Evolutionary conservation across 2,797 vertebrate genomes (phyloP).

Genomic region (Petrocephalus sullivani): DNA sequence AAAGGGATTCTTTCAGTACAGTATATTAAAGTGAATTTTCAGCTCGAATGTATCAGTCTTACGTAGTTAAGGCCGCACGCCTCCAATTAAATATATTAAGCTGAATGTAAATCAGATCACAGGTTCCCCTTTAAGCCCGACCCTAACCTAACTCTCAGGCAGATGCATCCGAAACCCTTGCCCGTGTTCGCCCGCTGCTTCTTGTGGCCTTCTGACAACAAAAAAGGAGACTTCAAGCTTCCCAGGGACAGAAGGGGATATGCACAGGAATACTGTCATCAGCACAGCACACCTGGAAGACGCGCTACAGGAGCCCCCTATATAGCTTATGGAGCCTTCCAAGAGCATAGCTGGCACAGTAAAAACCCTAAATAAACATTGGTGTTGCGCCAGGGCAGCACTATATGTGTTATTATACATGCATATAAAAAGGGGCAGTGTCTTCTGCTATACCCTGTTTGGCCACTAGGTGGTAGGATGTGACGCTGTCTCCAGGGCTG

Average conservation of each 20-base stretch:
- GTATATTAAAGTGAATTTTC: conserved; percentile 36
- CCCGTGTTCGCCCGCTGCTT: not conserved
- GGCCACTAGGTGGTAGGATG: not conserved
- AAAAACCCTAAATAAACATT: not conserved
- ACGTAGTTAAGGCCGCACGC: not conserved
- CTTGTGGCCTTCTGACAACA: no score
- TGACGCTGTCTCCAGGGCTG: not conserved
- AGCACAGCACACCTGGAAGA: not conserved
- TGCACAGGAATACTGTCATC: conserved; percentile 5
- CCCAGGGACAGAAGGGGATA: not conserved
- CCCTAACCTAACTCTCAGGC: not conserved
- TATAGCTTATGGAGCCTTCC: not conserved
- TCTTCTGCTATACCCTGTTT: not conserved
- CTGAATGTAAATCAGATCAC: not conserved
- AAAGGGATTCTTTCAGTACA: conserved; percentile 26
- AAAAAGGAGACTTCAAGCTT: not conserved
- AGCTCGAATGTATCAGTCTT: conserved; percentile 30
- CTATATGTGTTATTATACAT: not conserved
- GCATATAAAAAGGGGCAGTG: not conserved
- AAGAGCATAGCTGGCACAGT: not conserved
- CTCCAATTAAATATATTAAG: not conserved
- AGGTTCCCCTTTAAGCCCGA: not conserved
- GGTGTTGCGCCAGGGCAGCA: not conserved
- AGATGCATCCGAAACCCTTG: not conserved
- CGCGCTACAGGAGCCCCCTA: not conserved